Percentiles rank a stretch among this genome's conserved stretches.
These are phyloP conservation scores for Fragum sueziense DNA, from an alignment of 2,888 invertebrate genomes.

Conservation along the genomic window DNA sequence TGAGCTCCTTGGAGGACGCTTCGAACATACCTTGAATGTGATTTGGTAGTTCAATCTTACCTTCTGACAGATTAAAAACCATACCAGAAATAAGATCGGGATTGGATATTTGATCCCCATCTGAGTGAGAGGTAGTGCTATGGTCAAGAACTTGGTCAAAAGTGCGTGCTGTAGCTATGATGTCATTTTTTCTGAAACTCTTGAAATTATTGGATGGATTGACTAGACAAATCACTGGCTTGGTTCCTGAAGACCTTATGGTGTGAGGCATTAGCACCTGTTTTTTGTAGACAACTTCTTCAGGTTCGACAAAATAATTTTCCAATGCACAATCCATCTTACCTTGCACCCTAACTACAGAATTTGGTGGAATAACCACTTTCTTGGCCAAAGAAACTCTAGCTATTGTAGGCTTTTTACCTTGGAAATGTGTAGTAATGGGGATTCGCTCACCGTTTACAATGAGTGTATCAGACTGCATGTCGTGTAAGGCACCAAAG, in stretches of 20 bases:
- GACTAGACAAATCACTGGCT: constrained; percentile 21
- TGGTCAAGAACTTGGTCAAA: not conserved
- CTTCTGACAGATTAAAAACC: not conserved
- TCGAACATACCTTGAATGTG: not conserved
- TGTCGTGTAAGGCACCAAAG: constrained; percentile 8
- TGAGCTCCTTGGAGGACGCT: not conserved
- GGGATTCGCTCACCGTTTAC: constrained; percentile 24
- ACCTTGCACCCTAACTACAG: constrained; percentile 15
- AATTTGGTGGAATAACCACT: constrained; percentile 31
- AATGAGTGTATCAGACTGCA: constrained; percentile 21
- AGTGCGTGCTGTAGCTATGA: not conserved
- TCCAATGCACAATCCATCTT: not conserved
- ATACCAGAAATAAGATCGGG: not conserved
- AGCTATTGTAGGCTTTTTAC: not conserved
- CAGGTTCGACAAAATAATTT: constrained; percentile 30
- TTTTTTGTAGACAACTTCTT: not conserved
- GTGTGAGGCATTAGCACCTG: constrained; percentile 14
- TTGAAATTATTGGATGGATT: constrained; percentile 22
- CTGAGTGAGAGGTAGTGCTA: not conserved
- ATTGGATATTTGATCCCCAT: not conserved
- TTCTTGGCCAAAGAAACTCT: constrained; percentile 19
- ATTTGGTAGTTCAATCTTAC: not conserved
- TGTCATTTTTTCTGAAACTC: not conserved
- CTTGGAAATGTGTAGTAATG: not conserved
- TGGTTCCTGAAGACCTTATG: constrained; percentile 10